Evolutionary conservation across 2,113 vertebrate genomes (phyloP), one percentile per base, ranked within the genome.

Genomic region (Atherinomorus stipes): DNA sequence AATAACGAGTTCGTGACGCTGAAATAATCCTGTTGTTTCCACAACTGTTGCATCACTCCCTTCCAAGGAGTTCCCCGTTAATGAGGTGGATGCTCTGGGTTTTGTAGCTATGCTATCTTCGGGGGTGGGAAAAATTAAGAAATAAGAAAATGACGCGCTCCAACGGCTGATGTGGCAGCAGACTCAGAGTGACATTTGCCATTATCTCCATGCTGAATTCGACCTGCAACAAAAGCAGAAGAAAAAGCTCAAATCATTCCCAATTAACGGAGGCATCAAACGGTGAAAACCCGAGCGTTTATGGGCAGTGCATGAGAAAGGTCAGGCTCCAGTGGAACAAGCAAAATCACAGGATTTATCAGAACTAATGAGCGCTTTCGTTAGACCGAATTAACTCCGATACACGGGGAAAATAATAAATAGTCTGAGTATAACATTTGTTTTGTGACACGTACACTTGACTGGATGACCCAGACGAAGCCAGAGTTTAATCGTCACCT

Each of bases 181-280:
- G 89, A 95, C 95, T 94, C 92, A 80, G 88, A 40, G 81, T 96
- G 95, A 96, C 95, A 97, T 97, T 99, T 98, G 92, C 94, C 90
- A 91, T 94, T 94, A 93, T 90, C 92, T 90, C 72, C 87, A 82
- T 84, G 86, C 92, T 83, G 84, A 93, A 86, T 94, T 92, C 91
- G 75, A 95, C 87, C 80, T 93, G 88, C 72, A 76, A 91, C 86
- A 87, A 90, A 93, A 89, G 89, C 91, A 90, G 88, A 92, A 88
- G 88, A 87, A 91, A 89, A 86, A 88, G 89, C 86, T 89, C 88
- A 93, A 94, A 93, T 91, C 90, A 90, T 90, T 92, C 89, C 96
- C 96, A 98, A 98, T 98, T 98, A 99, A 94, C 81, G 60, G 93
- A 94, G 85, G 94, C 92, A 96, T 97, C 94, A 98, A 97, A 97